Evolutionary conservation across 2,888 invertebrate genomes (phyloP).

Genomic region (Dicycla oo): DNA sequence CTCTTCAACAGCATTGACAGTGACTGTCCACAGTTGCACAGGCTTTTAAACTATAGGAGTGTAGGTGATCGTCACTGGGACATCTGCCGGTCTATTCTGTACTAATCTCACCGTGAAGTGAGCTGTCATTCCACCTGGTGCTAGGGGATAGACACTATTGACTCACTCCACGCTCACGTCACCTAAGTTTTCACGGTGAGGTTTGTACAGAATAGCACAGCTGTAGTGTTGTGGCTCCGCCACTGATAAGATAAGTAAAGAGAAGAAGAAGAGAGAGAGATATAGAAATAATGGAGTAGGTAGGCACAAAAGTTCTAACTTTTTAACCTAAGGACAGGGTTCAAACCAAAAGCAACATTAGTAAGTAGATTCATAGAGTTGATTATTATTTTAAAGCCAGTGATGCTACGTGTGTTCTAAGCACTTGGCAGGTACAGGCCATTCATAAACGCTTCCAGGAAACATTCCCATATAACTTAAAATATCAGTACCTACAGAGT

Average conservation of each 20-base stretch:
- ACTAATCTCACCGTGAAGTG: too few relatives aligned
- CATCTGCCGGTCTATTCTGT: too few relatives aligned
- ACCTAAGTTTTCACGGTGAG: too few relatives aligned
- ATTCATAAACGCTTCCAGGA: slow-evolving; percentile 23
- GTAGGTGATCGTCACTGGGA: neutral
- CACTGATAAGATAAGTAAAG: neutral
- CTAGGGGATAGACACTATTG: too few relatives aligned
- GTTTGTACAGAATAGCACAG: too few relatives aligned
- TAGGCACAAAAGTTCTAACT: neutral
- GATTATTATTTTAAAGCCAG: neutral
- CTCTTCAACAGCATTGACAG: neutral
- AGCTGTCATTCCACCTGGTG: too few relatives aligned
- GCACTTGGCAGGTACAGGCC: neutral
- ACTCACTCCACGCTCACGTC: too few relatives aligned
- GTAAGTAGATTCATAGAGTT: neutral
- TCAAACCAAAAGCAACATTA: neutral
- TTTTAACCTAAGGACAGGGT: neutral
- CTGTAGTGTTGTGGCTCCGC: neutral
- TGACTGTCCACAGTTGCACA: neutral
- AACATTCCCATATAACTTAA: slow-evolving; percentile 6
- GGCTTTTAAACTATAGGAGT: neutral
- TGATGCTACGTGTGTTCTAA: neutral
- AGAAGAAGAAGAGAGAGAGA: too few relatives aligned
- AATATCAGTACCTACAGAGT: slow-evolving; percentile 25
- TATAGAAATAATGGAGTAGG: too few relatives aligned